Percentiles rank a stretch among this genome's conserved stretches.
Conservation (phyloP, 2,888 invertebrate species). For the Lasioglossum leucozonium region DNA sequence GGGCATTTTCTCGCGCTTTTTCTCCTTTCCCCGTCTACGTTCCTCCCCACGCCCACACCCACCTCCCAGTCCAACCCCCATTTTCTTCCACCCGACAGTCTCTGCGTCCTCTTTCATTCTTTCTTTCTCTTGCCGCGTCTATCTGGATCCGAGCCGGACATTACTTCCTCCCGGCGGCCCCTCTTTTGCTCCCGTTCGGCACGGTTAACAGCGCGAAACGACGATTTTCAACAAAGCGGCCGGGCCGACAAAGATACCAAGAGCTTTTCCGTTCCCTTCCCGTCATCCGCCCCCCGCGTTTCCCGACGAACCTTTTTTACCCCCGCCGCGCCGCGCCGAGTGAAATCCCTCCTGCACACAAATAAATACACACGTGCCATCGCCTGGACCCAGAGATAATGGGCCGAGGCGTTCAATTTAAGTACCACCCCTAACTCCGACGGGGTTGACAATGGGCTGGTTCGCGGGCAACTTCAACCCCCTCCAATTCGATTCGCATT, state of each 20-base stretch:
- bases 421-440: slow-evolving; percentile 68
- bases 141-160: slow-evolving; percentile 32
- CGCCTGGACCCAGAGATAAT: slow-evolving; percentile 9
- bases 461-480: slow-evolving; percentile 65
- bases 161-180: slow-evolving; percentile 32
- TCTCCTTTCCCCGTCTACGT: slow-evolving; percentile 27
- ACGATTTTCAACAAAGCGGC: slow-evolving; percentile 53
- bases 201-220: slow-evolving; percentile 63
- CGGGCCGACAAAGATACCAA: slow-evolving; percentile 45
- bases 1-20: slow-evolving; percentile 51
- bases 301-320: neutral
- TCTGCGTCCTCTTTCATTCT: neutral
- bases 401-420: slow-evolving; percentile 60
- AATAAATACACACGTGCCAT: slow-evolving; percentile 48
- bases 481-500: slow-evolving; percentile 77
- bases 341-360: neutral
- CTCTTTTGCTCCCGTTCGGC: slow-evolving; percentile 21
- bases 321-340: neutral
- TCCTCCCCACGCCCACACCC: no score
- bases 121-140: slow-evolving; percentile 25
- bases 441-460: slow-evolving; percentile 74
- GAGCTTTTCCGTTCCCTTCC: slow-evolving; percentile 41
- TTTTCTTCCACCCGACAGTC: neutral
- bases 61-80: no score
- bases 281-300: neutral